Evolutionary conservation across 2,888 invertebrate genomes (phyloP).

Genomic region (Cenopis cana): DNA sequence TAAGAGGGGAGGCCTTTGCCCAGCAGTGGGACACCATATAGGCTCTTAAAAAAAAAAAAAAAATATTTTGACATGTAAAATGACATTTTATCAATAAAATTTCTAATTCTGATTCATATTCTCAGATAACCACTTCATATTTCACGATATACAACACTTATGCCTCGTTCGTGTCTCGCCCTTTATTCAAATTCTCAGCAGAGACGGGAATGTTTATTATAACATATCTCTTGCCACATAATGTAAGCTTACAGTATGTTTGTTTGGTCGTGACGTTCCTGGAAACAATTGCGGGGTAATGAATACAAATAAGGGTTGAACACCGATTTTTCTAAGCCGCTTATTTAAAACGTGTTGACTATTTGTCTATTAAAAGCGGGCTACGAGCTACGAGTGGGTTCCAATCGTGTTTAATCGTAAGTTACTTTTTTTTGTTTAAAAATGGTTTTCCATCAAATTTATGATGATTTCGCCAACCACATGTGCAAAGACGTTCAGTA

Average conservation of each 20-base stretch:
- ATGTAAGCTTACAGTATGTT: slow-evolving; percentile 18
- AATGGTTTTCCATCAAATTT: no score
- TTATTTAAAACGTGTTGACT: background rate
- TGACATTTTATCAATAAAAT: no score
- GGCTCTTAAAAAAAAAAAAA: no score
- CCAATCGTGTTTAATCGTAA: background rate
- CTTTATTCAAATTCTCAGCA: slow-evolving; percentile 24
- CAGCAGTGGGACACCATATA: no score
- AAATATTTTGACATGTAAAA: no score
- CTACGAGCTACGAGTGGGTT: background rate
- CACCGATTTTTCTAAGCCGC: background rate
- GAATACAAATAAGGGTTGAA: background rate
- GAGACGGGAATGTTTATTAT: slow-evolving; percentile 10
- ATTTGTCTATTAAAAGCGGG: background rate
- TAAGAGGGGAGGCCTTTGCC: no score
- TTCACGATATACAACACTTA: slow-evolving; percentile 30
- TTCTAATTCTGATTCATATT: slow-evolving; percentile 12
- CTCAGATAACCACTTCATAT: slow-evolving; percentile 22
- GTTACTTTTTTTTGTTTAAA: no score
- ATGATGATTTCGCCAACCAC: no score
- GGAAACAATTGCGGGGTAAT: slow-evolving; percentile 7
- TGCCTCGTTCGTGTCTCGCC: slow-evolving; percentile 18
- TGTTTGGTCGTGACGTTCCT: slow-evolving; percentile 14
- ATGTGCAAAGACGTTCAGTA: no score
- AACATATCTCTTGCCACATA: slow-evolving; percentile 16